Percentiles rank a stretch among this genome's conserved stretches.
Evolutionary conservation across 30 jellyfish, hydroid and myxozoan genomes (phyloP).

Genomic region (Catostylus mosaicus): DNA sequence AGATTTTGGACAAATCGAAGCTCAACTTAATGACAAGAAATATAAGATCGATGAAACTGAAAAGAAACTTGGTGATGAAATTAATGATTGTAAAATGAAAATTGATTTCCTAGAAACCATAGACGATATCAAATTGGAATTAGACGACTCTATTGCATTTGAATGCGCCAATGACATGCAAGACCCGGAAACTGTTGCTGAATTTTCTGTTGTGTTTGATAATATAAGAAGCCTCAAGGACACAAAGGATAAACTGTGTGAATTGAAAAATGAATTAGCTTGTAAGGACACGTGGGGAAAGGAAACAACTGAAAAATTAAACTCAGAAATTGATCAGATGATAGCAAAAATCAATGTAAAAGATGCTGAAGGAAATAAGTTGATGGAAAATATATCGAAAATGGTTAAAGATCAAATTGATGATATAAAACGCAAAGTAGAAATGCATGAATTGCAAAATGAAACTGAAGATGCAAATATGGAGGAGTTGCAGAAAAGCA

Average conservation of each 20-base stretch:
- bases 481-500: background rate
- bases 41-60: background rate
- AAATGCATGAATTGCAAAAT: background rate
- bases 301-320: background rate
- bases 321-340: background rate
- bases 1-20: background rate
- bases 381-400: background rate
- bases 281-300: background rate
- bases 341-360: background rate
- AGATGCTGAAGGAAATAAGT: background rate
- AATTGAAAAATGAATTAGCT: background rate
- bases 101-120: background rate
- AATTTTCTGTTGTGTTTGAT: background rate
- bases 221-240: background rate
- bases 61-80: background rate
- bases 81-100: background rate
- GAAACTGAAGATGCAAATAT: slow-evolving; percentile 8
- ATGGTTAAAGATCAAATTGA: background rate
- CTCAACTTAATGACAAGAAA: background rate
- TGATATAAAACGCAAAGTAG: background rate
- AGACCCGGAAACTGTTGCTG: background rate
- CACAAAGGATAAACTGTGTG: background rate
- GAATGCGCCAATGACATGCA: background rate
- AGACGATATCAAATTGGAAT: background rate
- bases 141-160: background rate